Conservation (phyloP, 23 tunicate species). For the Botrylloides violaceus region DNA sequence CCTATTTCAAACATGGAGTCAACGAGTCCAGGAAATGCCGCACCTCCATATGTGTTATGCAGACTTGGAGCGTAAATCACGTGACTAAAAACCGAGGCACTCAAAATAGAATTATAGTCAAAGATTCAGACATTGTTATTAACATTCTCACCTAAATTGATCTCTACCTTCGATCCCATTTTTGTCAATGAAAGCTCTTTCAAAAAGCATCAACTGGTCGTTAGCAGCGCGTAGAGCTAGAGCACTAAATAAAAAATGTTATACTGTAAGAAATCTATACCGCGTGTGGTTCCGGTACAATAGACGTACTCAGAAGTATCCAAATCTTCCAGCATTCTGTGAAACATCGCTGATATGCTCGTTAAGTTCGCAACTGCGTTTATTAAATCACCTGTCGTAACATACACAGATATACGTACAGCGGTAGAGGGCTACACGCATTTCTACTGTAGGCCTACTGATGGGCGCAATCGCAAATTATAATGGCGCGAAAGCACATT, state of each 20-base stretch:
- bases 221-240: constrained; percentile 27
- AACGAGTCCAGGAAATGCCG: constrained; percentile 37
- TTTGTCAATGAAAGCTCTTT: constrained; percentile 62
- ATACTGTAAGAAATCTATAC: too few species aligned
- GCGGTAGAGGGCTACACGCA: too few species aligned
- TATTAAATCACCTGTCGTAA: constrained; percentile 1
- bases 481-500: too few species aligned
- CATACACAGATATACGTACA: constrained; percentile 10
- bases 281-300: too few species aligned
- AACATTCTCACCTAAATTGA: constrained; percentile 36
- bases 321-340: constrained; percentile 12
- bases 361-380: constrained; percentile 15
- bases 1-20: constrained; percentile 45
- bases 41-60: constrained; percentile 34
- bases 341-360: constrained; percentile 1
- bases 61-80: constrained; percentile 35
- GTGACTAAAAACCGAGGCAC: constrained; percentile 12
- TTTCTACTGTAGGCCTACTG: too few species aligned
- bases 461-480: too few species aligned
- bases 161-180: constrained; percentile 49
- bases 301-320: too few species aligned
- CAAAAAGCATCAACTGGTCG: constrained; percentile 72
- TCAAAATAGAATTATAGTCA: too few species aligned
- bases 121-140: background rate
- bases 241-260: constrained; percentile 23